phyloP scores from a whole-genome alignment of 2,888 invertebrate species.

The Archips xylosteana region DNA sequence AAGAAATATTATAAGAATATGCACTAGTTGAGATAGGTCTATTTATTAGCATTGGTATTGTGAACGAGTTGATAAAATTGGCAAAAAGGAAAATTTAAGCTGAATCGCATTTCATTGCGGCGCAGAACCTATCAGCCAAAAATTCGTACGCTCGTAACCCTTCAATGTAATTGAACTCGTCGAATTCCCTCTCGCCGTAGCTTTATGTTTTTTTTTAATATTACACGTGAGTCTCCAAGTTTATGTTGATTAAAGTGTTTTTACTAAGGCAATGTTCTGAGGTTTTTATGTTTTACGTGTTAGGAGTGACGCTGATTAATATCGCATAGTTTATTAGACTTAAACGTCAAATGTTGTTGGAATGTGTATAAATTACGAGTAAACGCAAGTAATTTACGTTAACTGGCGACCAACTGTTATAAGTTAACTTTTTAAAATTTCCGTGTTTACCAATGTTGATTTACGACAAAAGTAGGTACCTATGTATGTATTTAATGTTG shows the following conservation, averaged over 20 bases:
- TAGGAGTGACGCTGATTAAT: slow-evolving; percentile 7
- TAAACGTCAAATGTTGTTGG: background rate
- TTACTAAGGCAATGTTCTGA: slow-evolving; percentile 25
- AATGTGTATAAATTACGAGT: slow-evolving; percentile 4
- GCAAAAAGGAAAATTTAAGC: too few species aligned
- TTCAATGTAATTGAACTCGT: too few species aligned
- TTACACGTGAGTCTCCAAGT: slow-evolving; percentile 51
- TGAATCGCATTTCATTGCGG: too few species aligned
- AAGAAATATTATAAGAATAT: too few species aligned
- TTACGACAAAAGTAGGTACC: background rate
- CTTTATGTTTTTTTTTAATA: slow-evolving; percentile 40
- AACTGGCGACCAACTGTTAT: background rate
- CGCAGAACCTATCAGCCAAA: too few species aligned
- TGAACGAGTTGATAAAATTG: too few species aligned
- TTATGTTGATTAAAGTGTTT: slow-evolving; percentile 63
- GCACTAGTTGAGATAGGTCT: too few species aligned
- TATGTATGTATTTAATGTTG: too few species aligned
- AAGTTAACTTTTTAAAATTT: background rate
- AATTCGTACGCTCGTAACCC: too few species aligned
- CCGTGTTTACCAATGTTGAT: background rate
- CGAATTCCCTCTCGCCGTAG: slow-evolving; percentile 36
- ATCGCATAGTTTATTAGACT: slow-evolving; percentile 20
- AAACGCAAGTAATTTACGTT: background rate
- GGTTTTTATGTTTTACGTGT: slow-evolving; percentile 8
- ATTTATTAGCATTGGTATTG: too few species aligned